These are phyloP conservation scores for Pionites leucogaster DNA, from an alignment of 2,113 vertebrate genomes.

Conservation along the genomic window DNA sequence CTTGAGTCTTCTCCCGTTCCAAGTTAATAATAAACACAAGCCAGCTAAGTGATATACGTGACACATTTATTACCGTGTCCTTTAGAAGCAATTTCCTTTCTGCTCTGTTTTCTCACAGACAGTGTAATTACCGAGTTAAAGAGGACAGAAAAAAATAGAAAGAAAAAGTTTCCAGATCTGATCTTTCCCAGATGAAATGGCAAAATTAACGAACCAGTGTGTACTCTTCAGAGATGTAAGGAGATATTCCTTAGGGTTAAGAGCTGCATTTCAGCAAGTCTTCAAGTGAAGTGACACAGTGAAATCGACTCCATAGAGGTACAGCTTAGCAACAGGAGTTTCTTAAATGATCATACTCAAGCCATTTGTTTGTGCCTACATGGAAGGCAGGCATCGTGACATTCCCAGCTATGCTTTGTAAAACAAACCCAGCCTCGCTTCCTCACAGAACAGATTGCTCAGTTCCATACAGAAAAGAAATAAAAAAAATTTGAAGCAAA, in stretches of 20 bases:
- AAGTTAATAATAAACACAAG: constrained; percentile 44
- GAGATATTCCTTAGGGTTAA: constrained; percentile 25
- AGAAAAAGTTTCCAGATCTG: constrained; percentile 39
- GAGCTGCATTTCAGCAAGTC: constrained; percentile 48
- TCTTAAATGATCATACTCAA: not conserved
- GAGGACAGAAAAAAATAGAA: not conserved
- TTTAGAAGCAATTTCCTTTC: constrained; percentile 63
- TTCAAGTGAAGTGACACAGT: not conserved
- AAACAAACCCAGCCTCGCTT: not conserved
- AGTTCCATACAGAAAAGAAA: not conserved
- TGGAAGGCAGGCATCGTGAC: not conserved
- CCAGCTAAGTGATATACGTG: constrained; percentile 28
- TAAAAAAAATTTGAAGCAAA: not conserved
- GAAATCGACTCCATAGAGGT: not conserved
- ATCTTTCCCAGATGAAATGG: constrained; percentile 57
- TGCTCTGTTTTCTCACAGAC: constrained; percentile 58
- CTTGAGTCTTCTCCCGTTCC: not conserved
- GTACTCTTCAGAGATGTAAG: constrained; percentile 20
- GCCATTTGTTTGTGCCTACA: not conserved
- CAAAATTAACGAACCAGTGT: constrained; percentile 38
- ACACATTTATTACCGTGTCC: constrained; percentile 53
- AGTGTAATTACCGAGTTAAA: constrained; percentile 44
- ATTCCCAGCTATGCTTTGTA: not conserved
- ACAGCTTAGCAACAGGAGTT: not conserved
- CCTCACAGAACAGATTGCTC: not conserved